Evolutionary conservation across 2,797 vertebrate species (phyloP).

Genomic region (Lutjanus argentimaculatus): DNA sequence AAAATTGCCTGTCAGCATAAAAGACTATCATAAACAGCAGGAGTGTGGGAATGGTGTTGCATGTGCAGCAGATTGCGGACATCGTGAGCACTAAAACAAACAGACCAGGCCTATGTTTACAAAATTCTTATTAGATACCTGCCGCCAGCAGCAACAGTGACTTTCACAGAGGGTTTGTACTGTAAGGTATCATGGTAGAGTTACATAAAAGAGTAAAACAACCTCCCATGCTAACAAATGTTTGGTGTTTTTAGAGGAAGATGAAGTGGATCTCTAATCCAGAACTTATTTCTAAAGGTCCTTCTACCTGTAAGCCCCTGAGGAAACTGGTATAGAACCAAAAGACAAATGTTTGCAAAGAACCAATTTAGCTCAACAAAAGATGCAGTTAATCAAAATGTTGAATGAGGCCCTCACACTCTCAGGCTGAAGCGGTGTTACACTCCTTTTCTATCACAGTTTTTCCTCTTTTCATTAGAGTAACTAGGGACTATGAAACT

Average conservation of each 20-base stretch:
- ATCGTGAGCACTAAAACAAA: conserved; percentile 45
- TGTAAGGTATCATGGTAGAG: not conserved
- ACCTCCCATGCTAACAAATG: not conserved
- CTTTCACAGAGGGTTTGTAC: not conserved
- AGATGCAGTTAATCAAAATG: not conserved
- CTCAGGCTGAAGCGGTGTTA: not conserved
- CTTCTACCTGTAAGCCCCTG: not conserved
- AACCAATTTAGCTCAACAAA: not conserved
- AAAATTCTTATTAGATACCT: conserved; percentile 13
- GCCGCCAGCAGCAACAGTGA: conserved; percentile 13
- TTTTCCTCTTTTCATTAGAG: conserved; percentile 1
- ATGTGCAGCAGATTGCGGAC: conserved; percentile 39
- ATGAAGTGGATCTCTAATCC: not conserved
- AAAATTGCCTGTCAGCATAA: conserved; percentile 4
- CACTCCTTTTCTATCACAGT: not conserved
- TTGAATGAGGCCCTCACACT: not conserved
- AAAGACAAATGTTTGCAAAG: not conserved
- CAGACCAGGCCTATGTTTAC: conserved; percentile 27
- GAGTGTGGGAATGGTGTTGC: conserved; percentile 42
- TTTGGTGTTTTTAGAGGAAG: not conserved
- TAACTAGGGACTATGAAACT: not conserved
- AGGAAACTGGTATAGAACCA: not conserved
- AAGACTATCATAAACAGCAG: conserved; percentile 8
- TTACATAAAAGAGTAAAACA: not conserved
- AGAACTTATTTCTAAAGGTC: not conserved